Evolutionary conservation across 2,797 vertebrate species (phyloP), one percentile per base, ranked within the genome.

Genomic region (Aulostomus chinensis): DNA sequence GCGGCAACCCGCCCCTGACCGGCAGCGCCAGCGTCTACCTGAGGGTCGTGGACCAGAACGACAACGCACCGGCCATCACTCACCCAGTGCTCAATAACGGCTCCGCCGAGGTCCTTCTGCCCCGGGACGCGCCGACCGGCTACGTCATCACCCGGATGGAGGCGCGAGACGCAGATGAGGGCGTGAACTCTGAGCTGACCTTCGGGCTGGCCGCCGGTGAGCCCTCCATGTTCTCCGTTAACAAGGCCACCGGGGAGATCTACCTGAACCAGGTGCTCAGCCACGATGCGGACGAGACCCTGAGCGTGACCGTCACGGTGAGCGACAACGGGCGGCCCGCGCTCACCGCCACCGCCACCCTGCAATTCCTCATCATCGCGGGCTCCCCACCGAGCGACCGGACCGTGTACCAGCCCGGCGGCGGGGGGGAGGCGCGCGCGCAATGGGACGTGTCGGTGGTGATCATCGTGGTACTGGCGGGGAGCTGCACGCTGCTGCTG

Each of bases 401-500:
- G 51, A 90, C 91, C 0, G 33, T 89, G 33, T 85, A 83, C 86
- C 71, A 88, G 73, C 5, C 80, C 0, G 73, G 72, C 15, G 78
- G 78, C 61, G 88, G 64, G 32, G 87, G 79, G 45, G 89, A 85
- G 58, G 89, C 80, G 49, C 85, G 39, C 16, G 62, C 76, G 35
- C 93, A 93, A 18, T 95, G 94, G 94, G 96, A 98, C 86, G 86
- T 94, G 73, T 97, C 96, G 7, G 88, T 97, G 68, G 94, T 98
- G 0, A 94, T 98, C 20, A 98, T 98, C 78, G 92, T 96, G 0
- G 91, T 98, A 36, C 88, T 98, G 28, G 96, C 96, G 0, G 96
- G 95, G 24, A 98, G 96, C 90, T 98, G 96, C 89, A 95, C 96
- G 1, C 89, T 98, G 59, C 92, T 98, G 34, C 91, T 98, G 68